A percentile compares a stretch with the other conserved stretches of the same genome.
Conservation (phyloP, 2,113 vertebrate genomes). For the Onychostruthus taczanowskii region DNA sequence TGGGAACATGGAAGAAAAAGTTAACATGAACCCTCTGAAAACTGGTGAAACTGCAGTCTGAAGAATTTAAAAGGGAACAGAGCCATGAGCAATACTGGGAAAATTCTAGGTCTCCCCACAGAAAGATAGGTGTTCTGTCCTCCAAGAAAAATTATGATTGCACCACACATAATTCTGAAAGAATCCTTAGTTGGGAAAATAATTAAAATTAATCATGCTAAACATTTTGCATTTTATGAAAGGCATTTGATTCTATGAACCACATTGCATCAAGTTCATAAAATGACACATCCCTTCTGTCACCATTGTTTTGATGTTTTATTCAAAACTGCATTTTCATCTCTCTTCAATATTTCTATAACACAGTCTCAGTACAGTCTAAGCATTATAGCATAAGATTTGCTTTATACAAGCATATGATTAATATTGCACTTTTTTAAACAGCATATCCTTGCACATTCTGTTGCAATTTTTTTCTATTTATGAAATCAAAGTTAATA, state of each 20-base stretch:
- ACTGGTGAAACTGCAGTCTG: not conserved
- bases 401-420: not conserved
- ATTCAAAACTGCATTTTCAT: slow-evolving; percentile 12
- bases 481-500: not conserved
- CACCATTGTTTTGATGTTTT: slow-evolving; percentile 9
- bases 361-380: not conserved
- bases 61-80: not conserved
- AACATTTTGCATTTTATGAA: not conserved
- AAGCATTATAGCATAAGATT: not conserved
- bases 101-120: not conserved
- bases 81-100: not conserved
- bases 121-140: not conserved
- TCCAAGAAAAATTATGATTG: not conserved
- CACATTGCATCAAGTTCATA: not conserved
- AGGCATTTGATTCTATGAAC: not conserved
- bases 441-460: not conserved
- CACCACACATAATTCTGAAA: not conserved
- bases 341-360: not conserved
- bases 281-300: not conserved
- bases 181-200: not conserved
- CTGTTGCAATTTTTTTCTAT: not conserved
- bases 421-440: not conserved
- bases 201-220: not conserved
- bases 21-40: not conserved
- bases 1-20: not conserved